Evolutionary conservation across 2,797 vertebrate species (phyloP), one percentile per base, ranked within the genome.

Genomic region (Micrastur ruficollis): DNA sequence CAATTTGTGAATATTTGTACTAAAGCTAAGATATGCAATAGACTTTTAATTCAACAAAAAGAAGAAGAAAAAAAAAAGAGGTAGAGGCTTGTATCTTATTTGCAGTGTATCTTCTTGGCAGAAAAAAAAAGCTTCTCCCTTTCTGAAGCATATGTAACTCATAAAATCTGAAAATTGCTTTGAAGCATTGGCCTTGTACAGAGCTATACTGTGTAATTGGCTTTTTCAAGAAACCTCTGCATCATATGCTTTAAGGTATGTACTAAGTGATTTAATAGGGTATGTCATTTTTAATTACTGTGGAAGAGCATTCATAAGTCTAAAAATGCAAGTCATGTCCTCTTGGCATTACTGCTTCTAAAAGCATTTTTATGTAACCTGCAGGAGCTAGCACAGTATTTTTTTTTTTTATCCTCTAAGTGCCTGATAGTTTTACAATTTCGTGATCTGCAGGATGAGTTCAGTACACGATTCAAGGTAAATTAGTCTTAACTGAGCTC

Each of bases 231-330:
- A 92, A 93, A 78, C 34, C 90, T 73, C 82, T 93, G 82, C 67
- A 89, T 95, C 86, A 21, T 76, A 47, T 86, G 79, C 87, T 93
- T 95, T 95, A 90, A 83, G 84, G 83, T 85, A 94, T 82, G 87
- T 93, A 47, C 76, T 91, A 93, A 93, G 85, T 90, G 88, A 93
- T 94, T 97, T 96, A 96, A 84, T 92, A 76, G 76, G 73, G 52
- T 75, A 63, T 94, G 86, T 95, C 73, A 95, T 90, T 95, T 97
- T 92, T 96, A 97, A 95, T 96, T 96, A 95, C 74, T 59, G 56
- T 89, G 63, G 66, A 87, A 87, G 55, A 91, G 74, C 68, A 63
- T 78, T 81, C 76, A 5, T 52, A 86, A 91, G 78, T 58, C 38
- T 90, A 61, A 93, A 96, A 96, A 94, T 89, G 90, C 93, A 95